Conservation (phyloP, 2,113 vertebrate species). For the Tympanuchus pallidicinctus region DNA sequence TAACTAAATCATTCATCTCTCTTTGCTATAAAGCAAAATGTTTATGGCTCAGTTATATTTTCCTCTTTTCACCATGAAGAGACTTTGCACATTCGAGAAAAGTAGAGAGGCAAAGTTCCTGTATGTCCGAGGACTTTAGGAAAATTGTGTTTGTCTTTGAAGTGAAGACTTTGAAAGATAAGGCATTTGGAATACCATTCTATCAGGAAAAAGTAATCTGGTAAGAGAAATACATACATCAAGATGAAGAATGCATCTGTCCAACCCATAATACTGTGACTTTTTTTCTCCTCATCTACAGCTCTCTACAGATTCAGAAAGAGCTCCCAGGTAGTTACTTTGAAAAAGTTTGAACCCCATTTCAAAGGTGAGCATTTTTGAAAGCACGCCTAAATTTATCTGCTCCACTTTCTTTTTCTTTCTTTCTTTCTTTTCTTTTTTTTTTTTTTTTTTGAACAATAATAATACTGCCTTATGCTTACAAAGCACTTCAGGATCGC, state of each 20-base stretch:
- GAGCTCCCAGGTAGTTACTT: not conserved
- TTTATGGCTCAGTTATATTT: not conserved
- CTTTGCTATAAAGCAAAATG: not conserved
- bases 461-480: not conserved
- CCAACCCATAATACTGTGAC: not conserved
- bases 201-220: not conserved
- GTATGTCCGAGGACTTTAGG: not conserved
- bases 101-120: not conserved
- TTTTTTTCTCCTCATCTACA: not conserved
- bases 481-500: conserved; percentile 3
- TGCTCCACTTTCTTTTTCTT: conserved; percentile 2
- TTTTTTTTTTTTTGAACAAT: conserved; percentile 1
- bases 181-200: not conserved
- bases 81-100: not conserved
- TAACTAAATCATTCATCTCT: not conserved
- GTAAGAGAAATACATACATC: not conserved
- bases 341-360: not conserved
- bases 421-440: not conserved
- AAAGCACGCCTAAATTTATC: conserved; percentile 32
- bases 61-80: not conserved
- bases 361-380: conserved; percentile 10
- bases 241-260: not conserved
- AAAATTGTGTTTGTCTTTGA: not conserved
- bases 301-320: not conserved
- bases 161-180: not conserved